phyloP scores from a whole-genome alignment of 2,888 invertebrate genomes.

The Pegoplata infirma region DNA sequence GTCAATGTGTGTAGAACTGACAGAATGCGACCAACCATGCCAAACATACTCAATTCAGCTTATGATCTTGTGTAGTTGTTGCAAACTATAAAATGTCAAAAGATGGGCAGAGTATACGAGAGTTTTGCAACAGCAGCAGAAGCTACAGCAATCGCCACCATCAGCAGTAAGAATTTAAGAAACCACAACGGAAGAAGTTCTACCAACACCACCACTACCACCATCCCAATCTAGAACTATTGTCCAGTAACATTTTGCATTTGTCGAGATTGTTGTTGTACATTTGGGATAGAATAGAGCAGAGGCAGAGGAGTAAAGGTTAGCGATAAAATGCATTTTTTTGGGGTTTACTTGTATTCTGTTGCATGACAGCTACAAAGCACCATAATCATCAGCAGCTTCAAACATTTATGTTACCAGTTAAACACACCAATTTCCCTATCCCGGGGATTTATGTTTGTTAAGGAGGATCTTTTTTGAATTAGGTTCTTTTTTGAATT shows the following conservation, averaged over 20 bases:
- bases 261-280: slow-evolving; percentile 29
- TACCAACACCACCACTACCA: slow-evolving; percentile 19
- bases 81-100: slow-evolving; percentile 27
- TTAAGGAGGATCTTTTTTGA: neutral
- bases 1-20: slow-evolving; percentile 63
- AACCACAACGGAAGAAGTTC: slow-evolving; percentile 20
- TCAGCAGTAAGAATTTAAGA: slow-evolving; percentile 24
- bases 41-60: slow-evolving; percentile 61
- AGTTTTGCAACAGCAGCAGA: neutral
- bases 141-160: slow-evolving; percentile 33
- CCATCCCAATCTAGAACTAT: slow-evolving; percentile 1
- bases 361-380: slow-evolving; percentile 54
- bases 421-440: slow-evolving; percentile 54
- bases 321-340: slow-evolving; percentile 24
- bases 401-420: slow-evolving; percentile 33
- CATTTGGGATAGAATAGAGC: slow-evolving; percentile 6
- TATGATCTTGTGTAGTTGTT: slow-evolving; percentile 45
- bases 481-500: too few species aligned
- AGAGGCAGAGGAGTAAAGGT: slow-evolving; percentile 40
- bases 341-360: neutral
- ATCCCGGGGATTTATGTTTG: neutral
- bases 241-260: slow-evolving; percentile 48
- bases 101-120: slow-evolving; percentile 30
- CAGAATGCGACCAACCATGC: slow-evolving; percentile 66
- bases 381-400: slow-evolving; percentile 52